Percentiles rank a stretch among this genome's conserved stretches.
Evolutionary conservation across 2,797 vertebrate species (phyloP).

Genomic region (Brotula barbata): DNA sequence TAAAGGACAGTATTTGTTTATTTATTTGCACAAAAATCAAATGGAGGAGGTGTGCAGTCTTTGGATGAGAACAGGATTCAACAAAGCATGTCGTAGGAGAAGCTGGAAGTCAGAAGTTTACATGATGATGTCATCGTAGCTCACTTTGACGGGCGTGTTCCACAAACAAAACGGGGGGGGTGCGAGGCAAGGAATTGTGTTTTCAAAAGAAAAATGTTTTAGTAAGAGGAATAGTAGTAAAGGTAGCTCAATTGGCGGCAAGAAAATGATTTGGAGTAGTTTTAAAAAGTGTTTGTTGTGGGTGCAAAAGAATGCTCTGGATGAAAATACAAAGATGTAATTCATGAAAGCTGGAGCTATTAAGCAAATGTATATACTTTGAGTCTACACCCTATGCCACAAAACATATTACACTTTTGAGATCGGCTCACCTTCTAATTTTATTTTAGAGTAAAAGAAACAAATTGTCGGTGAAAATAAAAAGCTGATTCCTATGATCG

Average conservation of each 20-base stretch:
- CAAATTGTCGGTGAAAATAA: slow-evolving; percentile 11
- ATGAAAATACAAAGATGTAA: slow-evolving; percentile 14
- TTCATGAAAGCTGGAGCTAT: slow-evolving; percentile 8
- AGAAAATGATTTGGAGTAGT: not conserved
- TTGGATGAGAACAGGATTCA: slow-evolving; percentile 13
- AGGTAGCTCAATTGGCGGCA: not conserved
- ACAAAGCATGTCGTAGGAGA: not conserved
- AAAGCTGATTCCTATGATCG: slow-evolving; percentile 24
- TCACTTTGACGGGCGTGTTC: not conserved
- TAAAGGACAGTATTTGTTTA: slow-evolving; percentile 52
- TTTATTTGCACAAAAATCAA: slow-evolving; percentile 46
- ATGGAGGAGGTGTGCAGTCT: slow-evolving; percentile 15
- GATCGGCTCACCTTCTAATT: slow-evolving; percentile 45
- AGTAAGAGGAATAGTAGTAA: not conserved
- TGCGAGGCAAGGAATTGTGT: not conserved
- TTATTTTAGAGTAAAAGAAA: slow-evolving; percentile 33
- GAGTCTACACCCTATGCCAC: slow-evolving; percentile 10
- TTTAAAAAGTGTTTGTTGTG: not conserved
- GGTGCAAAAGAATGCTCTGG: slow-evolving; percentile 3
- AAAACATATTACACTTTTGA: slow-evolving; percentile 15
- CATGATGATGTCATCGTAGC: not conserved
- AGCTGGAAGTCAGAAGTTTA: not conserved
- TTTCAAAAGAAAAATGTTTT: not conserved
- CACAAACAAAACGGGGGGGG: not conserved
- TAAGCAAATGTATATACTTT: slow-evolving; percentile 9